Conservation (phyloP, 2,113 vertebrate genomes). For the Colaptes auratus region DNA sequence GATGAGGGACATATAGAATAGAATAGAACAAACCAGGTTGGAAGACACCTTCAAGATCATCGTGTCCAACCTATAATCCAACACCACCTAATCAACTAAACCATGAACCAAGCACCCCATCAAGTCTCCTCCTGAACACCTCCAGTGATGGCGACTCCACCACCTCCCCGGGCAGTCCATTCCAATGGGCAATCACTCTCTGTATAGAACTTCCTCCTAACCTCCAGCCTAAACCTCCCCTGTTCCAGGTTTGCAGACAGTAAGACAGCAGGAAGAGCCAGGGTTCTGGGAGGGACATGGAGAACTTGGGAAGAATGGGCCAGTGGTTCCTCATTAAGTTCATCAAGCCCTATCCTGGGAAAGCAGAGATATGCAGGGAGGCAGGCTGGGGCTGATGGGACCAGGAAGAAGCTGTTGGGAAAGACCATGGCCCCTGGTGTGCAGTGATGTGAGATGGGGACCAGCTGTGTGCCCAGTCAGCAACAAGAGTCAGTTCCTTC, state of each 20-base stretch:
- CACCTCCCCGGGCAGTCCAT: too few species aligned
- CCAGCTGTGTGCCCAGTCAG: background rate
- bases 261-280: background rate
- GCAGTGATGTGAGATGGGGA: fast-evolving
- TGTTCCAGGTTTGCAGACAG: background rate
- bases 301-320: background rate
- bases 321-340: background rate
- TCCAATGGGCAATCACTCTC: too few species aligned
- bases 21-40: too few species aligned
- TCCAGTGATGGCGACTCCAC: too few species aligned
- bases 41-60: too few species aligned
- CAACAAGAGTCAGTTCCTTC: background rate
- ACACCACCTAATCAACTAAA: too few species aligned
- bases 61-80: too few species aligned
- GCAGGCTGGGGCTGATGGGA: background rate
- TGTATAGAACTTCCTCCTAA: too few species aligned
- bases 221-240: too few species aligned
- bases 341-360: background rate
- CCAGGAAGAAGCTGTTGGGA: background rate
- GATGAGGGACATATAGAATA: background rate
- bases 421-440: fast-evolving
- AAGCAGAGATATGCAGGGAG: background rate
- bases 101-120: too few species aligned
- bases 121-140: too few species aligned
- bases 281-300: background rate